Percentiles rank a stretch among this genome's conserved stretches.
Evolutionary conservation across 1,140 invertebrate species (phyloP).

Genomic region (Calycopis cecrops): DNA sequence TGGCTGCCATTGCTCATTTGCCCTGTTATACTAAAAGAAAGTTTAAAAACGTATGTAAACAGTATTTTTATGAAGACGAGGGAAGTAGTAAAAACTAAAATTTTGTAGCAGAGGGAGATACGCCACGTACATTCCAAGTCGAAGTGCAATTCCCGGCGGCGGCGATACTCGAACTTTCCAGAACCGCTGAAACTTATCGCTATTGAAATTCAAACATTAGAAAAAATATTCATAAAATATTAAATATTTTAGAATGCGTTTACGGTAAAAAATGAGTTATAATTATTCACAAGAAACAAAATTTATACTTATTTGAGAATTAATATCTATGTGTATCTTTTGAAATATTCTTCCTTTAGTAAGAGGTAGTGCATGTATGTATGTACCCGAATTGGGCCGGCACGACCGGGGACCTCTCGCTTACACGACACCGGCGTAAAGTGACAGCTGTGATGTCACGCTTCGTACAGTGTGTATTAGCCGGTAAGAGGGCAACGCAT

Average conservation of each 20-base stretch:
- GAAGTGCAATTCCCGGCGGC: slow-evolving; percentile 3
- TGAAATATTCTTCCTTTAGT: not conserved
- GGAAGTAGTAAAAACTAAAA: not conserved
- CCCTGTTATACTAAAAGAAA: too few relatives aligned
- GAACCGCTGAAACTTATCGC: slow-evolving; percentile 4
- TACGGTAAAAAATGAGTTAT: not conserved
- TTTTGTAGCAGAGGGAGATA: not conserved
- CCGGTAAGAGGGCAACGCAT: too few relatives aligned
- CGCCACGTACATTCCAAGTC: not conserved
- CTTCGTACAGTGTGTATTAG: not conserved
- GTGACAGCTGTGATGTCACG: not conserved
- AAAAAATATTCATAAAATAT: not conserved
- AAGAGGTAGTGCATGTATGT: too few relatives aligned
- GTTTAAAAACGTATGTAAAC: too few relatives aligned
- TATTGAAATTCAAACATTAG: not conserved
- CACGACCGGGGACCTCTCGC: too few relatives aligned
- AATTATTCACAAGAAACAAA: not conserved
- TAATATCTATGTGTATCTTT: not conserved
- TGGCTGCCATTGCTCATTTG: too few relatives aligned
- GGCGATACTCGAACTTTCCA: slow-evolving; percentile 8
- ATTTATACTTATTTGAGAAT: too few relatives aligned
- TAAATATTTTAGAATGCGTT: not conserved
- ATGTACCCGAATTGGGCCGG: too few relatives aligned
- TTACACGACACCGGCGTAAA: too few relatives aligned
- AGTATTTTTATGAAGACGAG: too few relatives aligned